phyloP scores from a whole-genome alignment of 2,888 invertebrate species.

The Ormyrus thymus region DNA sequence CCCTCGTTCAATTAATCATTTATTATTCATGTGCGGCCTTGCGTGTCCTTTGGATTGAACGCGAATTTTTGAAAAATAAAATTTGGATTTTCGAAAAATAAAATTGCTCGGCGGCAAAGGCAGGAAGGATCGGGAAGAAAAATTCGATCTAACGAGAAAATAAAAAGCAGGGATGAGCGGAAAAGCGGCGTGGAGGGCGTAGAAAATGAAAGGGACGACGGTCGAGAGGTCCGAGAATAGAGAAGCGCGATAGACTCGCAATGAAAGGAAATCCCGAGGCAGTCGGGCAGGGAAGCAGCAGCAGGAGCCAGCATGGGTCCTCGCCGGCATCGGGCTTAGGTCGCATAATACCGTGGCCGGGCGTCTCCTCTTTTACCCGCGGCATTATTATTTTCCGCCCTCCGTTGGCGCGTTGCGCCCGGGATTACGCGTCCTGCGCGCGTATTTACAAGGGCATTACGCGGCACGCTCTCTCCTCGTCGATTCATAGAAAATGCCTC shows the following conservation, averaged over 20 bases:
- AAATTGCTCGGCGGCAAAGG: neutral
- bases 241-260: neutral
- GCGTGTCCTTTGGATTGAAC: too few species aligned
- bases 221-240: neutral
- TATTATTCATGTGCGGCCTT: too few species aligned
- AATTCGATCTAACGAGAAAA: neutral
- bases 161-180: conserved; percentile 2
- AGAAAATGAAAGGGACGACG: conserved; percentile 10
- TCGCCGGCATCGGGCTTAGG: neutral
- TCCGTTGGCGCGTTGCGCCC: conserved; percentile 55
- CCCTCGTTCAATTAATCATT: too few species aligned
- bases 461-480: conserved; percentile 20
- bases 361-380: too few species aligned
- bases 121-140: neutral
- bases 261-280: neutral
- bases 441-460: conserved; percentile 61
- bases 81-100: too few species aligned
- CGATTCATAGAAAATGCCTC: conserved; percentile 50
- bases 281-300: neutral
- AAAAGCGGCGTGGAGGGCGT: neutral
- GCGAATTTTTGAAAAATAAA: too few species aligned
- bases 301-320: conserved; percentile 27
- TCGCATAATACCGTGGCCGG: conserved; percentile 17
- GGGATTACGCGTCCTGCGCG: conserved; percentile 63
- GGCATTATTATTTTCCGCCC: conserved; percentile 59